Conservation (phyloP, 2,113 vertebrate species). For the Tragelaphus buxtoni region DNA sequence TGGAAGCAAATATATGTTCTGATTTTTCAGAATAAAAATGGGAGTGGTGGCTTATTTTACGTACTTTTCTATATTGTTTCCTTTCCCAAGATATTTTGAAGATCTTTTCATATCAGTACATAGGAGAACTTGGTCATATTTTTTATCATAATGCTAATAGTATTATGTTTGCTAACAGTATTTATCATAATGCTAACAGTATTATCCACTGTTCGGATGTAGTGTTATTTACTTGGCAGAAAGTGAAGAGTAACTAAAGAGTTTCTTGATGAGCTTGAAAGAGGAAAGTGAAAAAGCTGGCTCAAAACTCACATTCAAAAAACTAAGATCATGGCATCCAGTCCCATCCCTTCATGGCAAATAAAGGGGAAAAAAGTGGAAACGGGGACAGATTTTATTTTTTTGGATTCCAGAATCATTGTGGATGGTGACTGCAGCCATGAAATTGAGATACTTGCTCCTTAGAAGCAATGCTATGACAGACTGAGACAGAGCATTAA, state of each 20-base stretch:
- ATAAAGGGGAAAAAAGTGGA: not conserved
- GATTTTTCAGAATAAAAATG: not conserved
- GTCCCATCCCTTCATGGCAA: not conserved
- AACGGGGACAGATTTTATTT: not conserved
- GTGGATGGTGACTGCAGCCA: not conserved
- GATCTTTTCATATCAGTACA: not conserved
- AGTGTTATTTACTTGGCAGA: not conserved
- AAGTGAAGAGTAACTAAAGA: not conserved
- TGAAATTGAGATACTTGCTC: not conserved
- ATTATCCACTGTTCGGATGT: not conserved
- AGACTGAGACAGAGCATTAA: not conserved
- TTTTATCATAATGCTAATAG: not conserved
- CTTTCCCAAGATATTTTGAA: not conserved
- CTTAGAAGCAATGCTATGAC: not conserved
- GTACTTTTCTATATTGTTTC: not conserved
- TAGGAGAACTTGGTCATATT: not conserved
- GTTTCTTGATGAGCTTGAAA: not conserved
- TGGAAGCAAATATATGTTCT: not conserved
- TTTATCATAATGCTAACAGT: not conserved
- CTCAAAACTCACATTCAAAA: not conserved
- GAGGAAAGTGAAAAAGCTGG: not conserved
- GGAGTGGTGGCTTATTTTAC: not conserved
- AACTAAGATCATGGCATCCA: not conserved
- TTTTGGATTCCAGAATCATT: not conserved
- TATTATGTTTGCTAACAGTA: not conserved